Evolutionary conservation across 2,888 invertebrate species (phyloP).

Genomic region (Eurytoma californica): DNA sequence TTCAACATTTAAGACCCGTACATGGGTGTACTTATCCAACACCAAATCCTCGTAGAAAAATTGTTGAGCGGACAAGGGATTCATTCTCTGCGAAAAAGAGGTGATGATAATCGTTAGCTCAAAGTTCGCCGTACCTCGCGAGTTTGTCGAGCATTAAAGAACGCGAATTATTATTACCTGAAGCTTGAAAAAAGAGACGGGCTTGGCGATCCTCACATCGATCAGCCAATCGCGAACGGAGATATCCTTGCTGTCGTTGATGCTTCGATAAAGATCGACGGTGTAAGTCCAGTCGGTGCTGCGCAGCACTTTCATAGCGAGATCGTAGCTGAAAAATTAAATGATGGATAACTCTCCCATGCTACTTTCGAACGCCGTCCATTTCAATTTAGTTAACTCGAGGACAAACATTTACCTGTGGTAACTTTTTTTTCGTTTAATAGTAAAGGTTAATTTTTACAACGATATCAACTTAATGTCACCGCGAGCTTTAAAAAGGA

Average conservation of each 20-base stretch:
- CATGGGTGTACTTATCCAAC: constrained; percentile 74
- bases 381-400: too few relatives aligned
- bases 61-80: constrained; percentile 63
- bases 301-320: constrained; percentile 26
- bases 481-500: too few relatives aligned
- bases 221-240: constrained; percentile 40
- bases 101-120: not conserved
- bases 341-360: too few relatives aligned
- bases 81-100: constrained; percentile 59
- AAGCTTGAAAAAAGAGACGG: constrained; percentile 31
- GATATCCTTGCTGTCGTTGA: not conserved
- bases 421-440: too few relatives aligned
- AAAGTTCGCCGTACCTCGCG: too few relatives aligned
- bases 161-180: constrained; percentile 17
- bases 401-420: too few relatives aligned
- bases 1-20: constrained; percentile 78
- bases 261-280: constrained; percentile 23
- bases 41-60: constrained; percentile 71
- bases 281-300: not conserved
- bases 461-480: too few relatives aligned
- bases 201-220: constrained; percentile 32
- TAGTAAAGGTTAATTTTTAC: too few relatives aligned
- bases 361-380: too few relatives aligned
- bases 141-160: not conserved
- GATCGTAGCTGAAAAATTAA: constrained; percentile 9